Conservation (phyloP, 2,113 vertebrate genomes). For the Ammodytes marinus region DNA sequence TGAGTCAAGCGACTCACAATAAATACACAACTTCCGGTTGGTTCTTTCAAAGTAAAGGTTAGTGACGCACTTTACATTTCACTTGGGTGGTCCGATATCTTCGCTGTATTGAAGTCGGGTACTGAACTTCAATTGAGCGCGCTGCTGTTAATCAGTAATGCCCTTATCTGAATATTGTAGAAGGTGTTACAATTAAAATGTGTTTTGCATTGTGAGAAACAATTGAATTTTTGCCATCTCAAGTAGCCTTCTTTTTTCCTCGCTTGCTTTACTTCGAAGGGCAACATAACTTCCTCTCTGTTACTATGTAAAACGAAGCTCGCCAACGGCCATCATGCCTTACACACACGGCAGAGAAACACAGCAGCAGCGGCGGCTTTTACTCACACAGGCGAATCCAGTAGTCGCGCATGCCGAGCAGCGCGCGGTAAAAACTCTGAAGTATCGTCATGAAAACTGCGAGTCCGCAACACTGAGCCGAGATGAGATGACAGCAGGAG, state of each 20-base stretch:
- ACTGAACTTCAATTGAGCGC: too few species aligned
- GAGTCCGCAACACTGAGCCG: neutral
- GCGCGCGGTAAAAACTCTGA: slow-evolving; percentile 61
- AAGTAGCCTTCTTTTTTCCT: too few species aligned
- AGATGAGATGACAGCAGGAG: slow-evolving; percentile 3
- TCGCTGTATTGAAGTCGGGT: neutral
- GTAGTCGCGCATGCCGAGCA: slow-evolving; percentile 76
- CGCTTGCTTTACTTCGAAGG: slow-evolving; percentile 60
- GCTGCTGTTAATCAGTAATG: rapidly evolving
- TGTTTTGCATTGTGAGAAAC: rapidly evolving
- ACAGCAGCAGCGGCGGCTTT: slow-evolving; percentile 36
- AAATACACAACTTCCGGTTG: slow-evolving; percentile 2
- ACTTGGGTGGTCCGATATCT: rapidly evolving
- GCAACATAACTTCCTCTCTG: slow-evolving; percentile 7
- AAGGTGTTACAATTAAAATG: too few species aligned
- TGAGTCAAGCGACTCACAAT: neutral
- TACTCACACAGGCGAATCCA: slow-evolving; percentile 83
- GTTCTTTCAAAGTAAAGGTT: slow-evolving; percentile 38
- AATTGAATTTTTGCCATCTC: too few species aligned
- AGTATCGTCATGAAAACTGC: slow-evolving; percentile 56
- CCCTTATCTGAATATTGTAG: rapidly evolving
- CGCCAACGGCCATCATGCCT: slow-evolving; percentile 6
- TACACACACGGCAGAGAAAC: slow-evolving; percentile 28
- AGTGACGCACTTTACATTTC: slow-evolving; percentile 4
- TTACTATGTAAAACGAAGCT: neutral